These are phyloP conservation scores for Mus caroli DNA, from an alignment of 2,797 vertebrate species.

Conservation along the genomic window DNA sequence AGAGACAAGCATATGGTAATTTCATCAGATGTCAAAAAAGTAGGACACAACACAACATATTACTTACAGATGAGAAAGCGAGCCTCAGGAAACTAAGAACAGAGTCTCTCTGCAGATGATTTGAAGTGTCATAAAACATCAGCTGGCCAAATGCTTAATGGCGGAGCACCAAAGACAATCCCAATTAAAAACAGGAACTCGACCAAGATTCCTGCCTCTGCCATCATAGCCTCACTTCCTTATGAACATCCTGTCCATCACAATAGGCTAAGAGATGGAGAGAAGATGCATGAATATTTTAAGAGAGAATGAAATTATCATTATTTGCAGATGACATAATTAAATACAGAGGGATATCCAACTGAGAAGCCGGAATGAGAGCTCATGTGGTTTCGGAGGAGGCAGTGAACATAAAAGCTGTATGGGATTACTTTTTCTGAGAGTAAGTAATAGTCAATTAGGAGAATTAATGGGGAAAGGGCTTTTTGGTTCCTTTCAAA, in stretches of 20 bases:
- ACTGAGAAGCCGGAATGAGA: background rate
- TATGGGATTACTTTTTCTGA: background rate
- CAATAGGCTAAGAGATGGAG: background rate
- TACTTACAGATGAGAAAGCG: slow-evolving; percentile 56
- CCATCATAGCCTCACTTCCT: background rate
- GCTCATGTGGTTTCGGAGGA: slow-evolving; percentile 11
- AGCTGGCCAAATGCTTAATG: background rate
- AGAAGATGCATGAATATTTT: background rate
- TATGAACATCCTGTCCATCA: background rate
- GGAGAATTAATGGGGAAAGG: background rate
- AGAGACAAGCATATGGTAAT: slow-evolving; percentile 3
- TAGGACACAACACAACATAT: background rate
- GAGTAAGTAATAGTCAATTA: background rate
- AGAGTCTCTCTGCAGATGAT: background rate
- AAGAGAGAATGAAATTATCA: slow-evolving; percentile 20
- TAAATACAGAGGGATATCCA: background rate
- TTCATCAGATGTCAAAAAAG: slow-evolving; percentile 48
- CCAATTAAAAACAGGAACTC: slow-evolving; percentile 26
- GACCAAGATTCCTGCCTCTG: background rate
- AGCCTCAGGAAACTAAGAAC: slow-evolving; percentile 22
- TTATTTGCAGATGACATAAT: slow-evolving; percentile 55
- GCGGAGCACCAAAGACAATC: background rate
- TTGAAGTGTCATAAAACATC: background rate
- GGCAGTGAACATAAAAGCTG: background rate
- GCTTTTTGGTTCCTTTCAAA: slow-evolving; percentile 1